A percentile compares a stretch with the other conserved stretches of the same genome.
phyloP scores from a whole-genome alignment of 1,140 invertebrate species.

The Heliconius hermathena region DNA sequence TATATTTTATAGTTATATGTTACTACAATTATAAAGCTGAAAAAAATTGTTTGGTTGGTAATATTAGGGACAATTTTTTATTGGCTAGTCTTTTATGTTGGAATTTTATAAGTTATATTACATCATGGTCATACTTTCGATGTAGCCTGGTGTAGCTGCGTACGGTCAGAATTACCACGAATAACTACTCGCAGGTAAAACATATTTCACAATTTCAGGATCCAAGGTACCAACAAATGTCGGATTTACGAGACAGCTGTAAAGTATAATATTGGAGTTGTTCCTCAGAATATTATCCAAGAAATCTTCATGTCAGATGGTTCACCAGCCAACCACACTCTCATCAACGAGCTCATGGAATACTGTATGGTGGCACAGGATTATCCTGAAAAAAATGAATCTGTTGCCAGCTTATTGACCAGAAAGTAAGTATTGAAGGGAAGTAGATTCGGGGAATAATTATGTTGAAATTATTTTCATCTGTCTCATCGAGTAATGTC shows the following conservation, averaged over 20 bases:
- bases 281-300: slow-evolving; percentile 48
- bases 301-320: slow-evolving; percentile 55
- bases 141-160: too few relatives aligned
- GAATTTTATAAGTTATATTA: too few relatives aligned
- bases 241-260: slow-evolving; percentile 52
- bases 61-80: too few relatives aligned
- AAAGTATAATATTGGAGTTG: slow-evolving; percentile 48
- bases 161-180: too few relatives aligned
- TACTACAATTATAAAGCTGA: too few relatives aligned
- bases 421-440: slow-evolving; percentile 43
- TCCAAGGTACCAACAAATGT: slow-evolving; percentile 55
- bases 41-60: too few relatives aligned
- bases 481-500: too few relatives aligned
- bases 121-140: too few relatives aligned
- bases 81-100: too few relatives aligned
- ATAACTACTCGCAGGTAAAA: too few relatives aligned
- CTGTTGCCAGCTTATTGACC: slow-evolving; percentile 50
- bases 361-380: slow-evolving; percentile 41
- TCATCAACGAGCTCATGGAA: slow-evolving; percentile 48
- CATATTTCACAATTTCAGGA: slow-evolving; percentile 46
- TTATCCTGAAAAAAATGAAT: slow-evolving; percentile 31
- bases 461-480: too few relatives aligned
- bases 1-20: too few relatives aligned
- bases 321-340: slow-evolving; percentile 4
- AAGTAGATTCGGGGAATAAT: not conserved